Base-by-base conservation (phyloP, 1,140 invertebrate genomes). In the Hyles euphorbiae region DNA sequence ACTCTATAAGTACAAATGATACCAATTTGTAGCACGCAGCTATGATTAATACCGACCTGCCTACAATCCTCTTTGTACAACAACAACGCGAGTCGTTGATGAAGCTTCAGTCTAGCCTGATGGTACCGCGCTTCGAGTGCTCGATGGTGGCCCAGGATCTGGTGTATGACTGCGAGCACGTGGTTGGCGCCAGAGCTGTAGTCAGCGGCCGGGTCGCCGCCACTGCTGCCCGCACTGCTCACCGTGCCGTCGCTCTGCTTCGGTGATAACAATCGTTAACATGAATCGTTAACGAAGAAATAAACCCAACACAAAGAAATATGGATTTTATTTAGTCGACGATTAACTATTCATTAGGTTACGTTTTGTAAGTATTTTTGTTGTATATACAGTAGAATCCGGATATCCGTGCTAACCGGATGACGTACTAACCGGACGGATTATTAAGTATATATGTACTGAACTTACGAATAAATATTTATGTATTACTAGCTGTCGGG, bases 21-120 rank as follows among this genome's bases (percentile, higher is more conserved):
- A 22, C 22, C 22, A 22, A 22, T 22, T 22, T 22, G 22, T 0
- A 22, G 22, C 22, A 22, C 22, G 22, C 22, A 33, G 33, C 32
- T 22, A 40, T 8, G 8, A 40, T 5, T 40, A 5, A 40, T 3
- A 63, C 62, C 58, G 57, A 93, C 93, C 90, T 96, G 96, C 81
- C 96, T 95, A 5, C 98, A 97, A 87, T 98, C 97, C 78, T 98
- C 97, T 88, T 99, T 97, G 86, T 99, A 99, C 33, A 99, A 91
- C 64, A 97, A 91, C 53, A 99, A 91, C 2, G 98, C 97, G 8
- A 99, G 91, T 66, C 97, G 91, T 87, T 99, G 98, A 87, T 99
- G 97, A 12, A 99, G 88, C 81, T 97, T 96, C 34, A 98, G 95
- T 87, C 98, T 96, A 61, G 97, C 96, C 49, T 95, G 93, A 74